Conservation (phyloP, 1,140 invertebrate species). For the Anastrepha ludens region DNA sequence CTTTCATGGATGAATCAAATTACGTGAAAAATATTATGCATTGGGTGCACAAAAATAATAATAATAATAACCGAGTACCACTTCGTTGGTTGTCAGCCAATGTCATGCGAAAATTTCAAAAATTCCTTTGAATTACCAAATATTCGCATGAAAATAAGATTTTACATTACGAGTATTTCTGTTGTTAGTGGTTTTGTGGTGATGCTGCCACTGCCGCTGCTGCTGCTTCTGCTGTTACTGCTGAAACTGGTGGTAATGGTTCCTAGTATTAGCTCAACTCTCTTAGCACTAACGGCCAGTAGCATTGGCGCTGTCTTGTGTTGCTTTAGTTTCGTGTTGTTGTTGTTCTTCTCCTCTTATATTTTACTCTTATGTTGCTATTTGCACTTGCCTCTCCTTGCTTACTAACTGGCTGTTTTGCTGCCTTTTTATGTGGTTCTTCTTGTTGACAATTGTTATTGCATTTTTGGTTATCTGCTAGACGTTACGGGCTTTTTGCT, state of each 20-base stretch:
- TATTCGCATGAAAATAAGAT: background rate
- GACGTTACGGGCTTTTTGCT: background rate
- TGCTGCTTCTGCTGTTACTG: background rate
- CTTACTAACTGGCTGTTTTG: slow-evolving; percentile 29
- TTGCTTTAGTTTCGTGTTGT: background rate
- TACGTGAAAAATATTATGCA: too few relatives aligned
- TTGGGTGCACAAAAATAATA: too few relatives aligned
- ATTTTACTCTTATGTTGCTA: background rate
- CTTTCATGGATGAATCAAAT: too few relatives aligned
- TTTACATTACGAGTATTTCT: slow-evolving; percentile 3
- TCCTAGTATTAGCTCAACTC: too few relatives aligned
- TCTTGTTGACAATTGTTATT: slow-evolving; percentile 44
- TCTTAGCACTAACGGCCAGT: too few relatives aligned
- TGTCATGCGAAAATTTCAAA: background rate
- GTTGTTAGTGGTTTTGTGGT: slow-evolving; percentile 5
- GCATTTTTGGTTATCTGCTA: slow-evolving; percentile 26
- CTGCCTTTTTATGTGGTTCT: background rate
- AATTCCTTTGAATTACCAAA: background rate
- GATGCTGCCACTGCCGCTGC: background rate
- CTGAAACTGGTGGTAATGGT: background rate
- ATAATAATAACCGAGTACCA: too few relatives aligned
- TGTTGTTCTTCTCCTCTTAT: background rate
- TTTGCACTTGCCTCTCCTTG: background rate
- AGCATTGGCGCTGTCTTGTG: background rate
- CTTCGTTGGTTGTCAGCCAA: too few relatives aligned